phyloP scores from a whole-genome alignment of 2,113 vertebrate species.

The Dolichotis patagonum region DNA sequence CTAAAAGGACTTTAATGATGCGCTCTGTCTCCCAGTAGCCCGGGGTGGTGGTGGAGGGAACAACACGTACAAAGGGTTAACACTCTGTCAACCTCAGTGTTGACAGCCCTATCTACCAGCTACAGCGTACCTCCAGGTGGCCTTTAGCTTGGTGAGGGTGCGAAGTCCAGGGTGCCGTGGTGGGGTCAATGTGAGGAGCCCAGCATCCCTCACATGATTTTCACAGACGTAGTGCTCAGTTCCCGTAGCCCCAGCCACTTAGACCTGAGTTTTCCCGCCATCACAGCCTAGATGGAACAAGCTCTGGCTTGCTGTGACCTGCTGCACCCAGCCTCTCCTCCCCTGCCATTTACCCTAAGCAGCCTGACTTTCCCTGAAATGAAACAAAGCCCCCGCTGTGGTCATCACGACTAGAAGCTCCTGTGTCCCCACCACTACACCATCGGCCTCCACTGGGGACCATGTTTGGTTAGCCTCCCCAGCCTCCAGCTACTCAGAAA shows the following conservation, averaged over 20 bases:
- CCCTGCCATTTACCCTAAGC: constrained; percentile 53
- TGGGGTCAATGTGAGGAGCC: not conserved
- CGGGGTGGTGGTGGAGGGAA: too few relatives aligned
- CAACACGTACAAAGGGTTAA: not conserved
- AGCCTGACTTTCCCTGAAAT: constrained; percentile 63
- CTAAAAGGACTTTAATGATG: not conserved
- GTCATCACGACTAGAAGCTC: constrained; percentile 28
- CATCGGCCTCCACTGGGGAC: not conserved
- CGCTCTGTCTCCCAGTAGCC: not conserved
- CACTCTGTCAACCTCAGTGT: not conserved
- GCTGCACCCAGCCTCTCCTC: not conserved
- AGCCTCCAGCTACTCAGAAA: not conserved
- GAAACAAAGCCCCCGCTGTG: constrained; percentile 46
- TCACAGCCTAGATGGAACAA: not conserved
- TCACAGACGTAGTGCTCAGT: not conserved
- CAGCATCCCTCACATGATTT: not conserved
- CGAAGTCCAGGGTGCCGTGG: not conserved
- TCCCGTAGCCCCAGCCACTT: not conserved
- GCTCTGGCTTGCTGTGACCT: not conserved
- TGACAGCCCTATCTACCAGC: not conserved
- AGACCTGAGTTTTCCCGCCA: not conserved
- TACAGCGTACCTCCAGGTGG: not conserved
- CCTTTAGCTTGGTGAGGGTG: not conserved
- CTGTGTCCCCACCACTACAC: not conserved
- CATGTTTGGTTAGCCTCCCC: not conserved